Percentiles rank a stretch among this genome's conserved stretches.
Conservation (phyloP, 2,797 vertebrate genomes). For the Gallirallus australis region DNA sequence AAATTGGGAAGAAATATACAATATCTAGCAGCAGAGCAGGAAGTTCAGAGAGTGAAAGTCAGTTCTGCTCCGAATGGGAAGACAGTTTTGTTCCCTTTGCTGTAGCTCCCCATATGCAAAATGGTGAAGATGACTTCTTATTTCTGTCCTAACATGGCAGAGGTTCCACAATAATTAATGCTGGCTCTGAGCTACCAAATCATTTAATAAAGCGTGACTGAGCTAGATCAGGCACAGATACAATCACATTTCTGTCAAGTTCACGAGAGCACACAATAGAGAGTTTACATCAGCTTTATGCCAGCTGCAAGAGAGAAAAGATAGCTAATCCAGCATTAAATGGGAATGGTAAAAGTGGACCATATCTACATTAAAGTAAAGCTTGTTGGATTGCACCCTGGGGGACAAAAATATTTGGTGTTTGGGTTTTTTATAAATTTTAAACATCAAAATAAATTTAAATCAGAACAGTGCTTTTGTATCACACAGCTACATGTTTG, state of each 20-base stretch:
- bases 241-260: constrained; percentile 18
- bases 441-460: not conserved
- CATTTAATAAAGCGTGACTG: constrained; percentile 14
- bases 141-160: not conserved
- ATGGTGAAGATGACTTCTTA: not conserved
- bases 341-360: not conserved
- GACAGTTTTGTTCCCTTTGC: not conserved
- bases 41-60: not conserved
- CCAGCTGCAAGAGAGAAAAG: not conserved
- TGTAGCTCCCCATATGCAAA: not conserved
- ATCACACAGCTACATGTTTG: not conserved
- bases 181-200: not conserved
- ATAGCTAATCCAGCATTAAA: constrained; percentile 2
- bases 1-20: not conserved
- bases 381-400: not conserved
- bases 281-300: constrained; percentile 13
- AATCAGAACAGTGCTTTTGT: not conserved
- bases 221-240: constrained; percentile 12
- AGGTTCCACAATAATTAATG: not conserved
- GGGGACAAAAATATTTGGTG: no score
- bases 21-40: not conserved
- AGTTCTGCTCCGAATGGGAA: not conserved
- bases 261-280: not conserved
- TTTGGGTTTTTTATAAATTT: not conserved
- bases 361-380: not conserved